A percentile compares a stretch with the other conserved stretches of the same genome.
Evolutionary conservation across 2,797 vertebrate genomes (phyloP).

Genomic region (Anabacerthia variegaticeps): DNA sequence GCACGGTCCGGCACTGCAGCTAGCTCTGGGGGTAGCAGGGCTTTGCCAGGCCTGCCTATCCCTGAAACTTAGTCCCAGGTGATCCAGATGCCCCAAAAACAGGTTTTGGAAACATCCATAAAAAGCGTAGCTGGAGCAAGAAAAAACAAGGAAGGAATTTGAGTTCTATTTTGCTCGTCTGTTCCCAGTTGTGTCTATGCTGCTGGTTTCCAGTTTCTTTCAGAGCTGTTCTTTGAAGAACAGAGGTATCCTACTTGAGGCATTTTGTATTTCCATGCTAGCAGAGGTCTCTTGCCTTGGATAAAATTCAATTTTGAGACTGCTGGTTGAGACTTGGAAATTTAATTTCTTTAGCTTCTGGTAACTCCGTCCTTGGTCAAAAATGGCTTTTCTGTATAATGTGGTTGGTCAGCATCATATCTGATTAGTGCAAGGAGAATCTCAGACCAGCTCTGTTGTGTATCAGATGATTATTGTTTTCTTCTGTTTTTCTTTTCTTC

Average conservation of each 20-base stretch:
- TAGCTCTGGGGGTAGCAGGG: not conserved
- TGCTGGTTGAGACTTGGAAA: not conserved
- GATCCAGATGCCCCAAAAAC: not conserved
- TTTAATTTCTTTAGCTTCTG: conserved; percentile 18
- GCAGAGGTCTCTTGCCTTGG: not conserved
- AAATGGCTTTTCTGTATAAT: conserved; percentile 5
- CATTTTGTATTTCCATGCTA: not conserved
- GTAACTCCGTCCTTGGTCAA: not conserved
- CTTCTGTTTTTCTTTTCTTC: not conserved
- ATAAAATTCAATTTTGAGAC: conserved; percentile 6
- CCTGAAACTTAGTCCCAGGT: not conserved
- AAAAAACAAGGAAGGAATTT: not conserved
- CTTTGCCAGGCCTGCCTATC: not conserved
- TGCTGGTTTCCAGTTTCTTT: not conserved
- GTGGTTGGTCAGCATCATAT: not conserved
- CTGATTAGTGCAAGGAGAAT: not conserved
- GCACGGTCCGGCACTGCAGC: not conserved
- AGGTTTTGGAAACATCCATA: not conserved
- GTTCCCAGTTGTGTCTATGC: not conserved
- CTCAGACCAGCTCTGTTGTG: not conserved
- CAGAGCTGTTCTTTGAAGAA: not conserved
- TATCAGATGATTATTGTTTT: not conserved
- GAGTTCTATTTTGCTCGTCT: not conserved
- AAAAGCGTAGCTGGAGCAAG: not conserved
- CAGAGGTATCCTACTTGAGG: not conserved